Percentiles rank a stretch among this genome's conserved stretches.
phyloP scores from a whole-genome alignment of 2,797 vertebrate species.

The Phataginus tricuspis region DNA sequence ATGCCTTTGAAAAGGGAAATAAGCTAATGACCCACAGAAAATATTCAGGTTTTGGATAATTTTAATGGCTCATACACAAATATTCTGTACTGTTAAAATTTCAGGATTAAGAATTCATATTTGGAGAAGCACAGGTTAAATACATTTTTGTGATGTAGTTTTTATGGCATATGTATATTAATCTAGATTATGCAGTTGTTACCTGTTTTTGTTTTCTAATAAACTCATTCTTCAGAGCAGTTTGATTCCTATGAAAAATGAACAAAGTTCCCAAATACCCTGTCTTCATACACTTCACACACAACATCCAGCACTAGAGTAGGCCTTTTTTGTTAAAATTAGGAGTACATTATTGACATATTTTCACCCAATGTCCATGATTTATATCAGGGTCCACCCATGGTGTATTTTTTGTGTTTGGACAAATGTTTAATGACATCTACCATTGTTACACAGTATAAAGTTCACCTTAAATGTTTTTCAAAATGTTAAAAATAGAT shows the following conservation, averaged over 20 bases:
- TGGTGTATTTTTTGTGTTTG: neutral
- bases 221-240: neutral
- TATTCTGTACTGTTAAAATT: neutral
- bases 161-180: neutral
- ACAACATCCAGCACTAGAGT: neutral
- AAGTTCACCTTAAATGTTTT: neutral
- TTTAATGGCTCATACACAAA: too few species aligned
- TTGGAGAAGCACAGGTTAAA: neutral
- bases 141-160: neutral
- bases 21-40: neutral
- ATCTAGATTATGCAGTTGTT: neutral
- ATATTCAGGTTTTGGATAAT: neutral
- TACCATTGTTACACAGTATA: neutral
- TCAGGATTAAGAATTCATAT: neutral
- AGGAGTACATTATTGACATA: rapidly evolving
- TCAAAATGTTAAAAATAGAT: neutral
- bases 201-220: neutral
- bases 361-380: too few species aligned
- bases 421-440: neutral
- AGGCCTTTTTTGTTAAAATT: neutral
- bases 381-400: neutral
- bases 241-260: neutral
- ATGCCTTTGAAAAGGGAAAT: neutral
- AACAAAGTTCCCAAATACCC: neutral
- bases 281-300: neutral